Base-by-base conservation (phyloP, 2,797 vertebrate genomes). In the Cephalopachus bancanus region DNA sequence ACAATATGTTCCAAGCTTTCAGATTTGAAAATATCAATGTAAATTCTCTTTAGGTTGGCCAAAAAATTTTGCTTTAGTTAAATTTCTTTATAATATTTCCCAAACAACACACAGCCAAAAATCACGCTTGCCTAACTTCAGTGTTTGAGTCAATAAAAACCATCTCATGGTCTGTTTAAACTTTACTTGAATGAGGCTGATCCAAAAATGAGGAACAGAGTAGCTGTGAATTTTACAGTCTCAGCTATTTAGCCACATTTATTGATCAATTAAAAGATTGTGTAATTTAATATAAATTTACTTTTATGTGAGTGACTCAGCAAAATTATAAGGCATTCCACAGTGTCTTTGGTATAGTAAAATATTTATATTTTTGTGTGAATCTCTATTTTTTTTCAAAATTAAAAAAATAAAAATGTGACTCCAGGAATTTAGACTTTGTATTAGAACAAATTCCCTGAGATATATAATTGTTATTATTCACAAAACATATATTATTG, bases 301-400 rank as follows among this genome's bases (percentile, higher is more conserved):
- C 1, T 83, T 88, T 89, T 78, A 71, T 71, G 15, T 89, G 4
- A 90, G 2, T 86, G 16, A 80, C 10, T 14, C 4, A 88, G 22
- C 0, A 92, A 71, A 94, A 95, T 87, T 75, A 59, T 78, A 85
- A 94, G 49, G 16, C 4, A 22, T 51, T 60, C 26, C 7, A n/a
- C 2, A 11, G 3, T 86, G 28, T 67, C 24, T 57, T 84, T 93
- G n/a, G 11, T 30, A 59, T 67, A 60, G 53, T 30, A 59, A 62
- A 60, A 44, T 72, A 65, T 80, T 84, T 87, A 60, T 30, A 75
- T 30, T 28, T 92, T 4, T 80, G 26, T 76, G 11, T 85, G 24
- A 93, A 84, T 91, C 49, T 95, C 80, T 75, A 51, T 10, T 85
- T 92, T 72, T 93, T 93, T 72, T 91, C 94, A 95, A 83, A 94